Evolutionary conservation across 92 coral and sea anemone species (phyloP), one percentile per base, ranked within the genome.

Genomic region (Actinernus sp.): DNA sequence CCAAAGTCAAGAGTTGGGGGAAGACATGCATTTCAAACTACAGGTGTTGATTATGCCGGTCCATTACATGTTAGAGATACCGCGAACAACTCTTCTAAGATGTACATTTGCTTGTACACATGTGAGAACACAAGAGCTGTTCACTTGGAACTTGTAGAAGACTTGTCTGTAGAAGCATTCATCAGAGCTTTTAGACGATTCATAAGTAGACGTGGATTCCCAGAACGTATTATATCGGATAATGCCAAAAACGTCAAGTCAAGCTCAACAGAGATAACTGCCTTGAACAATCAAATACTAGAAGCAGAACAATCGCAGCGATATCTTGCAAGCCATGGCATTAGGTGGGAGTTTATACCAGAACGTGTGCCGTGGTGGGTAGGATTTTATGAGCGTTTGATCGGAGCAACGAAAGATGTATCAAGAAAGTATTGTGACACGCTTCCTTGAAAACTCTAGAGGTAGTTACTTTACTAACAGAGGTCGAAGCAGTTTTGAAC

Each of bases 241-340:
- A 76, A 76, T 68, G 67, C 77, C 31, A 75, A 65, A 45, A 56
- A 55, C 24, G 38, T 79, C 44, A 58, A 69, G 31, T 29, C 74
- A 34, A 32, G 65, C 38, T 32, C 61, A 34, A 74, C 48, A 51
- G 60, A 57, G 22, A 64, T 82, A 49, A 23, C 46, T n/a, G 53
- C 60, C 31, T 32, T 56, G 63, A 52, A 31, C 12, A 38, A 41
- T 50, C 59, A 61, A 48, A 45, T 71, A 25, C 51, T 58, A 36
- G 65, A 70, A 24, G 67, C 58, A 45, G 68, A 43, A 48, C 49
- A 71, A 38, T 36, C 59, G 38, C 78, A 71, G 29, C 41, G 20
- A 22, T 44, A 26, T 57, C 29, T 56, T 16, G 56, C 40, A 32
- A 41, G 32, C 26, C 38, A 56, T 16, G 67, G 58, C 27, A 25